Evolutionary conservation across 2,888 invertebrate species (phyloP), one percentile per base, ranked within the genome.

Genomic region (Cyrtodaria siliqua): DNA sequence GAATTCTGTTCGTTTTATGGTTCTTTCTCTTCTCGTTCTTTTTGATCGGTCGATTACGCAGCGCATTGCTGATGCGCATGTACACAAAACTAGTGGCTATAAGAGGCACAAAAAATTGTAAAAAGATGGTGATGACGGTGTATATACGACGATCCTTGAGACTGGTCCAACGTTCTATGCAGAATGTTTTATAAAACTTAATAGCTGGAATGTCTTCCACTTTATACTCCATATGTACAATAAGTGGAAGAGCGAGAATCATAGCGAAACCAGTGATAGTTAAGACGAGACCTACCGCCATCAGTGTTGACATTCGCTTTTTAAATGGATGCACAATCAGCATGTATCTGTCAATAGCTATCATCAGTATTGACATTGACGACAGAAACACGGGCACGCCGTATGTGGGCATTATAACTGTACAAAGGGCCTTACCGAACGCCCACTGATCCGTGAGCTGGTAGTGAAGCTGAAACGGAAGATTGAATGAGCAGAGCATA

Each of bases 351-450:
- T 92, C 92, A 18, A 91, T 76, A 9, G 92, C 91, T 23, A 92
- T 92, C 82, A 92, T 88, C 9, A 92, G 83, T 38, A 92, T 91
- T 3, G 90, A 89, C 61, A 90, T 80, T 0, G 91, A 87, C 2
- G 92, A 92, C 29, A 91, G 89, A 71, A 92, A 91, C 53, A 92
- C 82, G 1, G 92, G 92, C 49, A 92, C 87, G 18, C 90, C 92
- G 67, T 91, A 92, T 0, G 91, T 89, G 0, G 92, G 87, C 85
- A 90, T 90, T 52, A 91, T 84, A 6, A 91, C 86, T 52, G 85
- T 86, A 71, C 92, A 92, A 75, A 92, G 72, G 8, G 86, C 70
- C 6, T 83, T 70, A 3, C 92, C 92, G 72, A 92, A 91, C 29
- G 86, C 80, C 92, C 92, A 92, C 63, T 89, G 75, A 77, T 90